Percentiles rank a stretch among this genome's conserved stretches.
phyloP scores from a whole-genome alignment of 1,140 invertebrate genomes.

The Ostrea edulis region DNA sequence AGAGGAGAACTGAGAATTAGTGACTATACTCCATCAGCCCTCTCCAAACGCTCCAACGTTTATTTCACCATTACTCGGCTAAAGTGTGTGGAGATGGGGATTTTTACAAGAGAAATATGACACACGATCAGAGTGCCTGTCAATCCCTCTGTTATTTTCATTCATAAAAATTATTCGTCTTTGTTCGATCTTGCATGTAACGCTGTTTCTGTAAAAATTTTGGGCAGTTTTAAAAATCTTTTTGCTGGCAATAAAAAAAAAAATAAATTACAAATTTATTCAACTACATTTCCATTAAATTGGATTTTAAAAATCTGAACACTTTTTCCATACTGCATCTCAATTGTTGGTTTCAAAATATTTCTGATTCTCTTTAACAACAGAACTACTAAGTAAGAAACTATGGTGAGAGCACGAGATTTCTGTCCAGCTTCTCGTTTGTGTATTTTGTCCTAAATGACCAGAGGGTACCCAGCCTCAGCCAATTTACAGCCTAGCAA shows the following conservation, averaged over 20 bases:
- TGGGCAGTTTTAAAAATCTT: too few species aligned
- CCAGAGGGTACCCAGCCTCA: neutral
- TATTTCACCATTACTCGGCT: neutral
- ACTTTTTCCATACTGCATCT: too few species aligned
- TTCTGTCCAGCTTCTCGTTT: neutral
- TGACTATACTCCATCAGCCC: neutral
- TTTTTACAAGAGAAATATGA: neutral
- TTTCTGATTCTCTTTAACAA: too few species aligned
- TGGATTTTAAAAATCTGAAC: too few species aligned
- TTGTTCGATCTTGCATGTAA: neutral
- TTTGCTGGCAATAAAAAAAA: too few species aligned
- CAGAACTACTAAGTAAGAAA: too few species aligned
- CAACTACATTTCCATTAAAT: too few species aligned
- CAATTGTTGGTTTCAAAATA: too few species aligned
- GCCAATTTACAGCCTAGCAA: constrained; percentile 2
- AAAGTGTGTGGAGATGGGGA: neutral
- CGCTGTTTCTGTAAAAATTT: too few species aligned
- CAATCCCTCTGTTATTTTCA: neutral
- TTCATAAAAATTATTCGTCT: neutral
- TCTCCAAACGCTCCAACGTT: neutral
- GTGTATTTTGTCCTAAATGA: constrained; percentile 21
- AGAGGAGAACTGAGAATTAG: neutral
- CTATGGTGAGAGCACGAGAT: too few species aligned
- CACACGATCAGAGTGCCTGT: neutral
- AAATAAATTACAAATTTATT: too few species aligned